Conservation (phyloP, 2,113 vertebrate genomes). For the Butorides virescens region DNA sequence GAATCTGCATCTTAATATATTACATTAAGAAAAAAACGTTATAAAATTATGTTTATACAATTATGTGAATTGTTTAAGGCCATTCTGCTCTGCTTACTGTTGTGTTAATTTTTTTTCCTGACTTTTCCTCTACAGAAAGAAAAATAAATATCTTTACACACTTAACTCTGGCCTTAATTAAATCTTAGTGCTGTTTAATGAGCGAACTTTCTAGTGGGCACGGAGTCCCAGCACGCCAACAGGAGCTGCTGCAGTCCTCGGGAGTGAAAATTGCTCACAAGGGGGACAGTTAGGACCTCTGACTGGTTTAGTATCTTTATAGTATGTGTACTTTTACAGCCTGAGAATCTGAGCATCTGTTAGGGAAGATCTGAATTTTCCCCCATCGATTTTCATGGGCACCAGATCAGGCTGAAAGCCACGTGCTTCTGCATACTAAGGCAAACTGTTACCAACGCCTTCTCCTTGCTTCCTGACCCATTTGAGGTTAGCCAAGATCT, state of each 20-base stretch:
- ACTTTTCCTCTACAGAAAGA: neutral
- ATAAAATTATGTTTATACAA: neutral
- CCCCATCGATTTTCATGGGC: neutral
- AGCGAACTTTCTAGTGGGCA: neutral
- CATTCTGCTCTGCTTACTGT: neutral
- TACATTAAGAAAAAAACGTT: neutral
- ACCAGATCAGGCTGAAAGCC: neutral
- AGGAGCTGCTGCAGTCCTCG: neutral
- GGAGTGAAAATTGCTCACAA: neutral
- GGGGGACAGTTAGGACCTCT: neutral
- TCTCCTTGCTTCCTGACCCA: too few relatives aligned
- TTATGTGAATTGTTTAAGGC: neutral
- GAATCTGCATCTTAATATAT: constrained; percentile 9
- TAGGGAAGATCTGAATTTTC: neutral
- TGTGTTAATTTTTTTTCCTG: neutral
- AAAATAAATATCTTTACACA: neutral
- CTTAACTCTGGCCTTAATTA: neutral
- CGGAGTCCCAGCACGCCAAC: neutral
- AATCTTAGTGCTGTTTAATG: neutral
- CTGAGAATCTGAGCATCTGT: neutral
- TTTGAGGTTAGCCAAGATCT: neutral
- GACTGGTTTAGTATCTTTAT: too few relatives aligned
- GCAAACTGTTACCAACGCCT: too few relatives aligned
- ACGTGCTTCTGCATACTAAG: accelerated
- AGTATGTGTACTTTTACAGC: accelerated